These are phyloP conservation scores for Chrysogorgia sp. DNA, from an alignment of 92 coral and sea anemone genomes.

Conservation along the genomic window DNA sequence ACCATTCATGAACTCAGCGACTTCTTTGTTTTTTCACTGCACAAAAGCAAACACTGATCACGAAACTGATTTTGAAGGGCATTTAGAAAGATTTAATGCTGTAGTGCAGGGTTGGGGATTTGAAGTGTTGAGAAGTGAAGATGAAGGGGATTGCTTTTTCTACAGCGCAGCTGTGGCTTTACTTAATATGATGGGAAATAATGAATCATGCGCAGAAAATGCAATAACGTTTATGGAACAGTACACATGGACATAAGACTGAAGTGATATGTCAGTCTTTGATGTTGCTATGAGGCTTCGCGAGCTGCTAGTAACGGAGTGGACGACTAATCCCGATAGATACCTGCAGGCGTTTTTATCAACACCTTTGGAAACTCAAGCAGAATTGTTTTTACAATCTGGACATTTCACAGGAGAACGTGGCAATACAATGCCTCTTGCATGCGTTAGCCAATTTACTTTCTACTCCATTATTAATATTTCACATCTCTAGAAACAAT, in stretches of 20 bases:
- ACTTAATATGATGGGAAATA: not conserved
- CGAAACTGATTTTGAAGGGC: constrained; percentile 1
- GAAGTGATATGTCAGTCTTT: not conserved
- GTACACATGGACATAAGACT: constrained; percentile 27
- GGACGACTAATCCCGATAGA: constrained; percentile 55
- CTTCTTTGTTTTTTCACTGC: not conserved
- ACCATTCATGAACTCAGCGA: constrained; percentile 16
- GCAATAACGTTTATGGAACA: not conserved
- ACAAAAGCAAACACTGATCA: no score
- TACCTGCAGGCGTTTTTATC: constrained; percentile 62
- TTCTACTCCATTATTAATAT: constrained; percentile 57
- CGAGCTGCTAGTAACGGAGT: constrained; percentile 57
- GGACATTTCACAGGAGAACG: no score
- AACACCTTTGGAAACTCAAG: constrained; percentile 34
- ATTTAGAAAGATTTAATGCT: not conserved
- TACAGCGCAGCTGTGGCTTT: constrained; percentile 50
- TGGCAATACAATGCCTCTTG: constrained; percentile 70
- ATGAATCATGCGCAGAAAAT: no score
- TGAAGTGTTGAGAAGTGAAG: constrained; percentile 1
- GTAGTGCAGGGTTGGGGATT: constrained; percentile 26
- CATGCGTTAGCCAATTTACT: constrained; percentile 71
- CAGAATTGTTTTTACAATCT: no score
- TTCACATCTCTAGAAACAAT: constrained; percentile 48
- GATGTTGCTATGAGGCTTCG: constrained; percentile 37
- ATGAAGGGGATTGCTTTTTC: constrained; percentile 64